Percentiles rank a stretch among this genome's conserved stretches.
Conservation (phyloP, 2,797 vertebrate genomes). For the Sebastes vulpes region DNA sequence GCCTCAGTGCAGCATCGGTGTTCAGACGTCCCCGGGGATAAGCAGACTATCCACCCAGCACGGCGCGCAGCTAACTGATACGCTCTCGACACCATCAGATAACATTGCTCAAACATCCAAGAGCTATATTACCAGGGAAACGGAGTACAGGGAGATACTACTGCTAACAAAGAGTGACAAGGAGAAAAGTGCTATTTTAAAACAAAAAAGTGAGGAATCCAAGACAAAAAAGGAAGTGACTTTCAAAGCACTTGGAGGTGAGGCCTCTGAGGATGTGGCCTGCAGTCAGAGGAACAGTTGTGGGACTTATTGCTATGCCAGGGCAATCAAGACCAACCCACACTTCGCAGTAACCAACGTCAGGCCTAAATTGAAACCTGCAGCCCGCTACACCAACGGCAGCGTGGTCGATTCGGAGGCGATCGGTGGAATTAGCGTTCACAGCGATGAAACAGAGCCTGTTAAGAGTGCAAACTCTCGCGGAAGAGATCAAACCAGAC, state of each 20-base stretch:
- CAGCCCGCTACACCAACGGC: conserved; percentile 79
- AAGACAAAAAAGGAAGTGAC: conserved; percentile 87
- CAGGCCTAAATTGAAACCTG: conserved; percentile 61
- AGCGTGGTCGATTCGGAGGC: conserved; percentile 86
- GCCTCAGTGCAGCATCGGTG: conserved; percentile 81
- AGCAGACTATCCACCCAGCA: conserved; percentile 59
- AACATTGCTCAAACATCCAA: conserved; percentile 53
- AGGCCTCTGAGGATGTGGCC: conserved; percentile 65
- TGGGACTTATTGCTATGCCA: conserved; percentile 69
- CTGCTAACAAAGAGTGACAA: conserved; percentile 64
- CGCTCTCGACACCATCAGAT: conserved; percentile 46
- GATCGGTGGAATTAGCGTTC: conserved; percentile 83
- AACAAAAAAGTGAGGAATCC: conserved; percentile 76
- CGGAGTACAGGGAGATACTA: conserved; percentile 49
- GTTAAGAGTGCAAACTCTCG: conserved; percentile 6
- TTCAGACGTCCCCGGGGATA: conserved; percentile 85
- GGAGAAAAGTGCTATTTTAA: conserved; percentile 79
- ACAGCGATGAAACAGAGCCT: conserved; percentile 60
- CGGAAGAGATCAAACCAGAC: conserved; percentile 35
- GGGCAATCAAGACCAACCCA: conserved; percentile 78
- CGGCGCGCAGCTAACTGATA: conserved; percentile 47
- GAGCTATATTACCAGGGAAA: conserved; percentile 56
- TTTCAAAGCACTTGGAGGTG: conserved; percentile 78
- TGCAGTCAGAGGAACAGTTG: conserved; percentile 54
- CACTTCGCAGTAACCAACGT: conserved; percentile 48